Conservation (phyloP, 2,113 vertebrate species). For the Uria aalge region DNA sequence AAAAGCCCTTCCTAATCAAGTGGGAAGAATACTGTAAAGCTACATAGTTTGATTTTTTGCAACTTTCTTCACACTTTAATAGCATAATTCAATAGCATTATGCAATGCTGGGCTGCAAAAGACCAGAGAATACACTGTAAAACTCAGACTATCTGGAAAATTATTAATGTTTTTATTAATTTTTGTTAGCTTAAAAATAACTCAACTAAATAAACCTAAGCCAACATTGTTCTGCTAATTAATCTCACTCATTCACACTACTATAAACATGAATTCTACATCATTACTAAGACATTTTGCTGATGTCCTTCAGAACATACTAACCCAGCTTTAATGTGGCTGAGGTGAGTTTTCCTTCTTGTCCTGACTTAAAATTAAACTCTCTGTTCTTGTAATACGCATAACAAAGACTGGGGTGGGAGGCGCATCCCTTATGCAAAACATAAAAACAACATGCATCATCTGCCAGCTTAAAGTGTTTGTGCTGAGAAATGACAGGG, state of each 20-base stretch:
- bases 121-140: not conserved
- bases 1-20: not conserved
- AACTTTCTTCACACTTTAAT: not conserved
- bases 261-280: not conserved
- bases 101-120: not conserved
- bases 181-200: not conserved
- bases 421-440: not conserved
- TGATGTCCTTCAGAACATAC: not conserved
- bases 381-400: not conserved
- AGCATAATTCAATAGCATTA: not conserved
- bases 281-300: not conserved
- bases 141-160: not conserved
- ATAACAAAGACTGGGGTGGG: not conserved
- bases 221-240: not conserved
- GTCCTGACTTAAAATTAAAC: not conserved
- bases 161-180: not conserved
- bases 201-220: not conserved
- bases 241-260: not conserved
- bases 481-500: rapidly evolving
- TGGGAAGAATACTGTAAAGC: not conserved
- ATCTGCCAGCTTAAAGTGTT: not conserved
- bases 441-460: not conserved
- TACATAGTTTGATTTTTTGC: not conserved
- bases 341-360: rapidly evolving
- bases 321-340: not conserved